Base-by-base conservation (phyloP, 2,888 invertebrate species). In the Harmothoe impar region DNA sequence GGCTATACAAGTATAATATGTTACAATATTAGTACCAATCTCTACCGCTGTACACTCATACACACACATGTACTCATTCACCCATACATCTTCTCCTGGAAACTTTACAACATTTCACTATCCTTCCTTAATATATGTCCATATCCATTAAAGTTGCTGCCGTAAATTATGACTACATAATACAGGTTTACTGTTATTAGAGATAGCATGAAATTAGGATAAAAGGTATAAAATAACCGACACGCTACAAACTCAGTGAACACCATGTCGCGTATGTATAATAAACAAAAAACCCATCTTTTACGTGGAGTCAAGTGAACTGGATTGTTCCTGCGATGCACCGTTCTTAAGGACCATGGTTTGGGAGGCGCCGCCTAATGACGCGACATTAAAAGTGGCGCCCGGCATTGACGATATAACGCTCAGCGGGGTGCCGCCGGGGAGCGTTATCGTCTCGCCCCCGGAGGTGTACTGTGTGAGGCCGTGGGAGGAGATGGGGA, bases 291-390 rank as follows among this genome's bases (percentile, higher is more conserved):
- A 62, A 12, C 12, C 62, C 62, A n/a, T 62, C 1, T 20, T 62
- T 25, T 77, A 77, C 77, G 77, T 77, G 29, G 77, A 77, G 25
- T 77, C 77, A 31, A 77, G 77, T 77, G 77, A 31, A 25, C 29
- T 31, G 29, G 77, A 77, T 25, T 77, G 77, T 31, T 25, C 77
- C 17, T 77, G 77, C 31, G 31, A 25, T 62, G 62, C 1, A 25
- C 77, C 31, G 31, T 77, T 77, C 77, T 29, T 77, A 20, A 77
- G 31, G 29, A 77, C 33, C n/a, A 81, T 33, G 33, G 81, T 43
- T 23, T 81, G 81, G 17, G 35, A 15, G 0, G 35, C 81, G 81
- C 10, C 35, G 5, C 81, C 81, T 35, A 81, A 43, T 33, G 81
- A 23, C 1, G 77, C 77, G 1, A 77, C 31, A 17, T 17, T 77